phyloP scores from a whole-genome alignment of 2,888 invertebrate species.

The Drosophila kuntzei region DNA sequence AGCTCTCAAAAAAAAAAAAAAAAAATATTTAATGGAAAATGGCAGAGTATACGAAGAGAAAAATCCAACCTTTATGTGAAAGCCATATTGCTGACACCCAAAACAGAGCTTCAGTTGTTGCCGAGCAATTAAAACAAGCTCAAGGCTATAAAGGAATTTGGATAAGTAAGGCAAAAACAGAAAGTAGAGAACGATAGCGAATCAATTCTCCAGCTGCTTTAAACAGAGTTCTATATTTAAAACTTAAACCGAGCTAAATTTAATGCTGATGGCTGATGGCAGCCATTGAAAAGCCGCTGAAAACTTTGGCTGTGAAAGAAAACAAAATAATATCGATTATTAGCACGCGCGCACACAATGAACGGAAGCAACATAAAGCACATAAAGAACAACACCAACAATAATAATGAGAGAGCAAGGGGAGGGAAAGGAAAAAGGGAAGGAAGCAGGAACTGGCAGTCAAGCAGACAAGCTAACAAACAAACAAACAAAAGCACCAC shows the following conservation, averaged over 20 bases:
- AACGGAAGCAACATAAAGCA: constrained; percentile 34
- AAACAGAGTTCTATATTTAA: not conserved
- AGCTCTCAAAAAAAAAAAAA: not conserved
- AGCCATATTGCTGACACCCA: constrained; percentile 13
- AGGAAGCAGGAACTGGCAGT: constrained; percentile 33
- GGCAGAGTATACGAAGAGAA: not conserved
- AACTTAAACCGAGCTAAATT: constrained; percentile 14
- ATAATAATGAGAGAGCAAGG: constrained; percentile 19
- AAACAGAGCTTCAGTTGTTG: constrained; percentile 17
- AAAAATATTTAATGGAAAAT: not conserved
- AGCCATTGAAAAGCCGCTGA: constrained; percentile 56
- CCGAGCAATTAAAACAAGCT: constrained; percentile 46
- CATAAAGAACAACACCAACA: constrained; percentile 49
- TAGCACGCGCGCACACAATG: constrained; percentile 57
- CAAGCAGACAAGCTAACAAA: constrained; percentile 43
- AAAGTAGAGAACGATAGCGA: not conserved
- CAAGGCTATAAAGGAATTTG: constrained; percentile 19
- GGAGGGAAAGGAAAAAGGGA: not conserved
- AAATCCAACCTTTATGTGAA: constrained; percentile 27
- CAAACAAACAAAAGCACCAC: constrained; percentile 65
- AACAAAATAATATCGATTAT: constrained; percentile 81
- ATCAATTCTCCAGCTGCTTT: not conserved
- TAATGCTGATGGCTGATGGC: constrained; percentile 20
- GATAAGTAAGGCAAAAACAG: not conserved
- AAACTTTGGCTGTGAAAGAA: constrained; percentile 68